Percentiles rank a stretch among this genome's conserved stretches.
Evolutionary conservation across 2,888 invertebrate genomes (phyloP).

Genomic region (Diadegma fenestrale): DNA sequence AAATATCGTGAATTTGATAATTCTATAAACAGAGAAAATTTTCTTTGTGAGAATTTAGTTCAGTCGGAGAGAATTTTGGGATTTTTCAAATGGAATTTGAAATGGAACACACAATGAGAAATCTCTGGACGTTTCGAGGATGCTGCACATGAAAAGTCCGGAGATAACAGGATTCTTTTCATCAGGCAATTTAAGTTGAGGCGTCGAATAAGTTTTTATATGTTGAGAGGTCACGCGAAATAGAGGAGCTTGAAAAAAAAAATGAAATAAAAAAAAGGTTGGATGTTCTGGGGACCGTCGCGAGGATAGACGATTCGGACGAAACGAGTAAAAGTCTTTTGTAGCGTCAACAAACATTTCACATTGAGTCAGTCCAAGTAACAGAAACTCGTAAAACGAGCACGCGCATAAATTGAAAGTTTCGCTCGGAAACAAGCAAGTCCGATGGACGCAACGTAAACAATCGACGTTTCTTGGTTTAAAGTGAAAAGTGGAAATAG

Average conservation of each 20-base stretch:
- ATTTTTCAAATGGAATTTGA: no score
- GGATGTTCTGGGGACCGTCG: neutral
- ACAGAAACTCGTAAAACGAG: slow-evolving; percentile 44
- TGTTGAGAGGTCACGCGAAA: neutral
- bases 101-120: no score
- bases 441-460: neutral
- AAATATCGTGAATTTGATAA: no score
- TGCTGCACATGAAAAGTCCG: neutral
- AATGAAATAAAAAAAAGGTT: no score
- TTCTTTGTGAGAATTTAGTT: no score
- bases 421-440: slow-evolving; percentile 2
- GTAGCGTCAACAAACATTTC: slow-evolving; percentile 14
- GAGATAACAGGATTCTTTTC: slow-evolving; percentile 2
- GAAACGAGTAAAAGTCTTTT: slow-evolving; percentile 35
- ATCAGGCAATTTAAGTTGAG: neutral
- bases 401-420: slow-evolving; percentile 46
- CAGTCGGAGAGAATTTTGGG: no score
- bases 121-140: neutral
- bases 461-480: slow-evolving; percentile 31
- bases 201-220: slow-evolving; percentile 12
- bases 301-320: neutral
- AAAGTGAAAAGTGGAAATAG: slow-evolving; percentile 48
- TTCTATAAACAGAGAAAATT: no score
- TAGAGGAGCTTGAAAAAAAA: neutral
- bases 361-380: neutral